Conservation (phyloP, 64 coral and sea anemone species). For the Trachythela sp. region DNA sequence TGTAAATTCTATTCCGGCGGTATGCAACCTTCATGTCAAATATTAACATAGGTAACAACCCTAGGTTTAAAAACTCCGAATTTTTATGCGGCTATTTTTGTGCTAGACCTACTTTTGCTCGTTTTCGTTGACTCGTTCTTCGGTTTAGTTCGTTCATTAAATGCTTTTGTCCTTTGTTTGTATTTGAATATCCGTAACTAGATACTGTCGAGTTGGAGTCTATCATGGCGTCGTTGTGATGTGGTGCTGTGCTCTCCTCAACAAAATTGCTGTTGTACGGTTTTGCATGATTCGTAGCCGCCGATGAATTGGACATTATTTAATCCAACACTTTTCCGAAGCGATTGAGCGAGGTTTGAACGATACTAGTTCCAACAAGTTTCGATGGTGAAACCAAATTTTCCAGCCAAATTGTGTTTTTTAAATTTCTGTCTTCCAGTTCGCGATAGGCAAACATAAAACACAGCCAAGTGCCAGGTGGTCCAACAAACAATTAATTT, state of each 20-base stretch:
- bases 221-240: conserved; percentile 2
- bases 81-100: not conserved
- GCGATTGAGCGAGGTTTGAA: not conserved
- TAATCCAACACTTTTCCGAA: not conserved
- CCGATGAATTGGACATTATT: not conserved
- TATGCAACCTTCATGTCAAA: not conserved
- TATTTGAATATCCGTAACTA: not conserved
- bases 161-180: not conserved
- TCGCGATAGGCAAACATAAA: conserved; percentile 1
- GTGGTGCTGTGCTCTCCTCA: not conserved
- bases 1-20: not conserved
- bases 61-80: not conserved
- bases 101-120: conserved; percentile 90
- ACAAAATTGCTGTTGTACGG: not conserved
- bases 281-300: not conserved
- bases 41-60: not conserved
- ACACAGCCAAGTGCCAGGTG: not conserved
- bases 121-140: conserved; percentile 94
- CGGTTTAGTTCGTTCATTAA: conserved; percentile 25
- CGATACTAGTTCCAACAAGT: not conserved
- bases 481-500: conserved; percentile 16
- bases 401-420: not conserved
- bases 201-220: not conserved
- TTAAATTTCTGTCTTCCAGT: not conserved
- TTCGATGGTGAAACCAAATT: not conserved